Evolutionary conservation across 2,113 vertebrate genomes (phyloP).

Genomic region (Lycaon pictus): DNA sequence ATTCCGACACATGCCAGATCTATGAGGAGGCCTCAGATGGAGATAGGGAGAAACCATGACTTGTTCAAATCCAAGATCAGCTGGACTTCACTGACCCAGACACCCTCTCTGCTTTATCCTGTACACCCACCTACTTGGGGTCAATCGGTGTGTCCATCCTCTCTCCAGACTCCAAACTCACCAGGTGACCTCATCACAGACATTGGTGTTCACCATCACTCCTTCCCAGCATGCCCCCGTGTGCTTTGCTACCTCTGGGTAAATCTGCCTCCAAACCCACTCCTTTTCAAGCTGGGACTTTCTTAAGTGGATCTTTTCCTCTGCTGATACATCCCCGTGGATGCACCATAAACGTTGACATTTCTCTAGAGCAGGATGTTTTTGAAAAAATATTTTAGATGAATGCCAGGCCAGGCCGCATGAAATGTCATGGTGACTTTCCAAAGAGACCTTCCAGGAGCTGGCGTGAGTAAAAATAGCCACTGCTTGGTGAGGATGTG

Average conservation of each 20-base stretch:
- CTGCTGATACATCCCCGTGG: slow-evolving; percentile 67
- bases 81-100: neutral
- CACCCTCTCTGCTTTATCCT: neutral
- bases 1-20: neutral
- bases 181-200: neutral
- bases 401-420: slow-evolving; percentile 79
- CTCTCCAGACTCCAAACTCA: neutral
- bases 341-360: slow-evolving; percentile 77
- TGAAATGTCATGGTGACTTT: slow-evolving; percentile 83
- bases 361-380: slow-evolving; percentile 82
- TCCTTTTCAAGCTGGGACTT: slow-evolving; percentile 22
- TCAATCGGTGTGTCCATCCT: neutral
- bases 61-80: neutral
- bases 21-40: neutral
- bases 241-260: neutral
- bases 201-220: neutral
- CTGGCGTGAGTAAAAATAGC: slow-evolving; percentile 80
- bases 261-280: slow-evolving; percentile 27
- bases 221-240: neutral
- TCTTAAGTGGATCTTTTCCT: slow-evolving; percentile 69
- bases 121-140: neutral
- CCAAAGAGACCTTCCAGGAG: slow-evolving; percentile 81
- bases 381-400: slow-evolving; percentile 83
- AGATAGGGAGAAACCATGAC: neutral
- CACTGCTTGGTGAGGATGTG: slow-evolving; percentile 30